Evolutionary conservation across 2,888 invertebrate species (phyloP), one percentile per base, ranked within the genome.

Genomic region (Hydroisotoma schaefferi): DNA sequence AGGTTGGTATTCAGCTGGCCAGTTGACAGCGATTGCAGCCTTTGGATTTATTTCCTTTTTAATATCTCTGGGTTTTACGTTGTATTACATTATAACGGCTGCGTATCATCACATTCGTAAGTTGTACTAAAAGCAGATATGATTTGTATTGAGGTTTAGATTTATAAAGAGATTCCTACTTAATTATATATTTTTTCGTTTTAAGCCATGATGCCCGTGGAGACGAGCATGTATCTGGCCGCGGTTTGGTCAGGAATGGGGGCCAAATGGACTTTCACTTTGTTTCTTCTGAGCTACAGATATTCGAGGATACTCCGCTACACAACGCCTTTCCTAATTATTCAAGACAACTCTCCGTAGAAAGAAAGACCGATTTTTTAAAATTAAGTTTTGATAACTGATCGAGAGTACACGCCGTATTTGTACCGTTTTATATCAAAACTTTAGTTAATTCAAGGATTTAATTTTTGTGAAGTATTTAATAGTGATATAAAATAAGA

Each of bases 181-280:
- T 8, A 18, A 15, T 8, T 43, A 18, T 6, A 43, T 43, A 8
- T 43, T 43, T 15, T 43, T 6, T 52, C 37, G 37, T 27, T 65
- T 59, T 10, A 44, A 73, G 73, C 73, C n/a, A 58, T 73, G 38
- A 49, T 73, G 8, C 73, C 73, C 5, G 72, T 67, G 0, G 59
- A 44, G 23, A 53, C 53, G 37, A 73, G 73, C 61, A 70, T 63
- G 48, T 72, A 69, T 40, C 56, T 74, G 8, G 69, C 73, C 2
- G 72, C 72, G 2, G 73, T 73, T 2, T 74, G 73, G 73, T 62
- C 72, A 1, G 71, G 68, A 22, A 70, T 73, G 70, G 68, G 72
- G 2, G 61, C 67, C 3, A 73, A 73, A 63, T 74, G 73, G 73
- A 64, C 67, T 23, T 57, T 72, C 22, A 56, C 56, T 15, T 61